Percentiles rank a stretch among this genome's conserved stretches.
Conservation (phyloP, 2,888 invertebrate genomes). For the Drosophila meridionalis region DNA sequence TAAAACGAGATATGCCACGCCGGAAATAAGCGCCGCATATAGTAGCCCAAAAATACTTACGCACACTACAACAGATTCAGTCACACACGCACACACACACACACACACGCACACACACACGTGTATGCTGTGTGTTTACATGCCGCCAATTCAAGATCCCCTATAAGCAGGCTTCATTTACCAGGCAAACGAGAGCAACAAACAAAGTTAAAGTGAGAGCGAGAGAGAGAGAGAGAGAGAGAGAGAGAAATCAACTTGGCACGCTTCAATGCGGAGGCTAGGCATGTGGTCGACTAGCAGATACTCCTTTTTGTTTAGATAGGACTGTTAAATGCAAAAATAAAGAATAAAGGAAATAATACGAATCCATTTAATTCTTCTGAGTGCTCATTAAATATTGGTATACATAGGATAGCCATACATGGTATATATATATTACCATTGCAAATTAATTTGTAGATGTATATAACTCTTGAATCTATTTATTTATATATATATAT, state of each 20-base stretch:
- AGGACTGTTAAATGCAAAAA: not conserved
- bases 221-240: conserved; percentile 7
- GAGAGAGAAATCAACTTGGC: not conserved
- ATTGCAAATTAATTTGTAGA: no score
- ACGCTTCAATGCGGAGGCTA: not conserved
- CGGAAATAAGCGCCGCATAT: conserved; percentile 73
- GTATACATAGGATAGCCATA: no score
- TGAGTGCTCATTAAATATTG: no score
- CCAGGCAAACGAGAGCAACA: conserved; percentile 50
- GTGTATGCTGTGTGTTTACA: conserved; percentile 56
- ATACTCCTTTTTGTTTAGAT: not conserved
- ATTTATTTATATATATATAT: no score
- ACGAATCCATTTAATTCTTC: no score
- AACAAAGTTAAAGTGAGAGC: conserved; percentile 9
- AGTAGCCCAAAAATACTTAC: conserved; percentile 50
- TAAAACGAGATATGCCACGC: conserved; percentile 80
- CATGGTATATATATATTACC: no score
- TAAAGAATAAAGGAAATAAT: no score
- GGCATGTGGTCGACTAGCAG: not conserved
- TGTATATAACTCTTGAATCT: no score
- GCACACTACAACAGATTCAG: conserved; percentile 1
- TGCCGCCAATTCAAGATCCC: conserved; percentile 70
- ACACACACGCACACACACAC: conserved; percentile 18
- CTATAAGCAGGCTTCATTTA: conserved; percentile 78
- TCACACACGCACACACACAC: conserved; percentile 15